Evolutionary conservation across 2,113 vertebrate genomes (phyloP).

Genomic region (Callopanchax toddi): DNA sequence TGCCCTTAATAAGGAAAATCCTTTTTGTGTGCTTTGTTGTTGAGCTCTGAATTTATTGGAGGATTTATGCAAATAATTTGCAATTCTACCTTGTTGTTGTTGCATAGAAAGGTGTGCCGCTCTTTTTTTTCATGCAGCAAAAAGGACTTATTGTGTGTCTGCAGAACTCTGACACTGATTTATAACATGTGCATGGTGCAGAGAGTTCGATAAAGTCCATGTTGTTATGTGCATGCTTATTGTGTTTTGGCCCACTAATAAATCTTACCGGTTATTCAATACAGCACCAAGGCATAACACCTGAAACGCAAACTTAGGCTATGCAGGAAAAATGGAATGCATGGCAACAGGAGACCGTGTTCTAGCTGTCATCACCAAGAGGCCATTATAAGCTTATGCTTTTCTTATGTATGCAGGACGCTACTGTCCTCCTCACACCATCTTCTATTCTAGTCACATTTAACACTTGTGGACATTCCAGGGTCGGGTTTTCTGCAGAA

Average conservation of each 20-base stretch:
- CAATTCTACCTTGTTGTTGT: constrained; percentile 21
- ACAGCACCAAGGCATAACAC: constrained; percentile 41
- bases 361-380: constrained; percentile 50
- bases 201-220: constrained; percentile 43
- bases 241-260: constrained; percentile 49
- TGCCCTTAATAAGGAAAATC: constrained; percentile 12
- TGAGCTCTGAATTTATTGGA: constrained; percentile 39
- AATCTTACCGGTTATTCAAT: constrained; percentile 52
- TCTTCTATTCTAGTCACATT: constrained; percentile 41
- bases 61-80: constrained; percentile 52
- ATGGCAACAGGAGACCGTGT: constrained; percentile 41
- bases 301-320: constrained; percentile 39
- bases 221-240: constrained; percentile 44
- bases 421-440: constrained; percentile 44
- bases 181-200: constrained; percentile 45
- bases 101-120: constrained; percentile 17
- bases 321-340: constrained; percentile 57
- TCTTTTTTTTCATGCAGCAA: constrained; percentile 12
- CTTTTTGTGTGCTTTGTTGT: constrained; percentile 31
- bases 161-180: constrained; percentile 49
- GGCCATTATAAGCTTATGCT: constrained; percentile 50
- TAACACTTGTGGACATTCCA: constrained; percentile 16
- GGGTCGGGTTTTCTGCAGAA: constrained; percentile 5
- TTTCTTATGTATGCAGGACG: constrained; percentile 46
- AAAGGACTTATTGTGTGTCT: constrained; percentile 23